Evolutionary conservation across 2,113 vertebrate genomes (phyloP).

Genomic region (Rhinolophus sinicus): DNA sequence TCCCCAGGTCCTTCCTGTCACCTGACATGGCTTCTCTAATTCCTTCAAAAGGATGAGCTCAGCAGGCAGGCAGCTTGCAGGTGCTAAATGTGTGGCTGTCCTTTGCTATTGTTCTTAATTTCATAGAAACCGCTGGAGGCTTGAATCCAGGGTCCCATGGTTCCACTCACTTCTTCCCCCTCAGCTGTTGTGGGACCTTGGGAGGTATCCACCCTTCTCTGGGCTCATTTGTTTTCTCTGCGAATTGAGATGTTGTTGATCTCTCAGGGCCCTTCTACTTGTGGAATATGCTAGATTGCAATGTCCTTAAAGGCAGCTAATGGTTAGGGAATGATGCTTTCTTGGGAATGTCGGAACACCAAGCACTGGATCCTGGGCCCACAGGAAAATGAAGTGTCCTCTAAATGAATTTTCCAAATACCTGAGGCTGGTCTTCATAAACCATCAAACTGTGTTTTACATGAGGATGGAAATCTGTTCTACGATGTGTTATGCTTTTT

Average conservation of each 20-base stretch:
- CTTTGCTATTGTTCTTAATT: not conserved
- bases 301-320: not conserved
- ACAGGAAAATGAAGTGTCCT: not conserved
- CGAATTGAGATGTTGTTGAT: not conserved
- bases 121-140: not conserved
- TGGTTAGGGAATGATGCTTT: not conserved
- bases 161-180: not conserved
- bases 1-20: not conserved
- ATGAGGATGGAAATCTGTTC: not conserved
- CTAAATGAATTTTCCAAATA: not conserved
- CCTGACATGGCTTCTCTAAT: not conserved
- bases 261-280: not conserved
- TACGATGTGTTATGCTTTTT: not conserved
- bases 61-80: not conserved
- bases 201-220: not conserved
- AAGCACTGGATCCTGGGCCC: not conserved
- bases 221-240: not conserved
- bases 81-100: not conserved
- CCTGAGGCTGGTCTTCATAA: not conserved
- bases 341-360: not conserved
- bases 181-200: not conserved
- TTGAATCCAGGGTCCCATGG: not conserved
- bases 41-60: not conserved
- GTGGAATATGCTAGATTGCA: not conserved
- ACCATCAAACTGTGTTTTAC: not conserved